phyloP scores from a whole-genome alignment of 2,888 invertebrate genomes.

The Nymphalis c-album region DNA sequence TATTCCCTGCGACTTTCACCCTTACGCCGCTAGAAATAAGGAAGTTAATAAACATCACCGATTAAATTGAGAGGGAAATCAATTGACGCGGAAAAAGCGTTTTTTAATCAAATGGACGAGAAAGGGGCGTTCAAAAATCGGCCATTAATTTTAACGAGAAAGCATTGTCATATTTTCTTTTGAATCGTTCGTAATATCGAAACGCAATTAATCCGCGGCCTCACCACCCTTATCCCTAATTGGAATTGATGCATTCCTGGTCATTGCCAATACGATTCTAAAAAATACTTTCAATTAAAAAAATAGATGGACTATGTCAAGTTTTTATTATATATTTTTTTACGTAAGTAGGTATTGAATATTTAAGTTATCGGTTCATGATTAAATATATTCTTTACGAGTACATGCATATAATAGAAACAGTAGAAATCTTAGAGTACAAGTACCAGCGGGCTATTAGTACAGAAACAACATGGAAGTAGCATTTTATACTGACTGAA shows the following conservation, averaged over 20 bases:
- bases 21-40: not conserved
- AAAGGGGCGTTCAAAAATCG: conserved; percentile 66
- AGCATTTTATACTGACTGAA: too few species aligned
- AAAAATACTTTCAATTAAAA: not conserved
- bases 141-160: conserved; percentile 72
- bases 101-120: conserved; percentile 76
- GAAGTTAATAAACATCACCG: conserved; percentile 1
- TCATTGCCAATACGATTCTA: conserved; percentile 6
- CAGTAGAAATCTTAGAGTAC: too few species aligned
- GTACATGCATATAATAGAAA: too few species aligned
- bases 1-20: not conserved
- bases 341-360: not conserved
- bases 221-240: conserved; percentile 38
- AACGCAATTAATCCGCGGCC: conserved; percentile 44
- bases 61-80: conserved; percentile 64
- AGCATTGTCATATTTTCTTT: conserved; percentile 78
- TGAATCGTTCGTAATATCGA: conserved; percentile 50
- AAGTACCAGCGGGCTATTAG: too few species aligned
- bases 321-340: not conserved
- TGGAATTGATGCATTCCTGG: conserved; percentile 35
- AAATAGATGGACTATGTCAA: not conserved
- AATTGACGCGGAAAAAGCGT: conserved; percentile 66
- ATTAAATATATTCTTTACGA: too few species aligned
- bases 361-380: too few species aligned
- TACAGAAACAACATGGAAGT: too few species aligned